Evolutionary conservation across 1,140 invertebrate genomes (phyloP), one percentile per base, ranked within the genome.

Genomic region (Sinonovacula constricta): DNA sequence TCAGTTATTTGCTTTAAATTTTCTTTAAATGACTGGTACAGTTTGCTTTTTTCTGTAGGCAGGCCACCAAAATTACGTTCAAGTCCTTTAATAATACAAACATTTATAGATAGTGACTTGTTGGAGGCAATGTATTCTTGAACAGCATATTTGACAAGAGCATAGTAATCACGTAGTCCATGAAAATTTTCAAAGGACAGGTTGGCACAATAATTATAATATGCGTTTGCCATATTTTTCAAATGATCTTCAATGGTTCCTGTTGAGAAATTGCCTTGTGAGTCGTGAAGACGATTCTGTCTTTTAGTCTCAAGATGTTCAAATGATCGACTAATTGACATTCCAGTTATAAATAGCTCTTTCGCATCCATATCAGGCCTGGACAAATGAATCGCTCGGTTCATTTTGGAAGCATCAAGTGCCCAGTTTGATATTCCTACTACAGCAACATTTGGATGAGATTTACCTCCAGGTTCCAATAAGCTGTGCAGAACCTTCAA

Each of bases 401-500:
- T 86, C 79, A 87, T 87, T 66, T 87, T 87, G 2, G 86, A 84
- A 10, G 85, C 81, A 81, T 87, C 86, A 14, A 87, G 59, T n/a
- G 85, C 71, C 86, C 86, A 87, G 45, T 87, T 87, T n/a, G 85
- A 86, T 3, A 87, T 83, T 2, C 86, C 86, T 36, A 87, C 80
- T 56, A 87, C 79, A 54, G 84, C 85, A 24, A 85, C 81, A 69
- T 81, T 70, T 65, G 74, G 74, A 0, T 28, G n/a, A 12, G 24
- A 26, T 62, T 54, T 69, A 7, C 62, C 68, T 22, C 57, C 80
- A 14, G 77, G 62, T 59, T 86, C 85, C n/a, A 86, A 53, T n/a
- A 85, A 36, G 56, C 57, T 76, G 45, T 85, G 84, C 3, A 85
- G 68, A 30, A 81, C 81, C 54, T 82, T 84, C 22, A 83, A 57